Evolutionary conservation across 2,797 vertebrate species (phyloP), one percentile per base, ranked within the genome.

Genomic region (Heteromormyrus szaboi): DNA sequence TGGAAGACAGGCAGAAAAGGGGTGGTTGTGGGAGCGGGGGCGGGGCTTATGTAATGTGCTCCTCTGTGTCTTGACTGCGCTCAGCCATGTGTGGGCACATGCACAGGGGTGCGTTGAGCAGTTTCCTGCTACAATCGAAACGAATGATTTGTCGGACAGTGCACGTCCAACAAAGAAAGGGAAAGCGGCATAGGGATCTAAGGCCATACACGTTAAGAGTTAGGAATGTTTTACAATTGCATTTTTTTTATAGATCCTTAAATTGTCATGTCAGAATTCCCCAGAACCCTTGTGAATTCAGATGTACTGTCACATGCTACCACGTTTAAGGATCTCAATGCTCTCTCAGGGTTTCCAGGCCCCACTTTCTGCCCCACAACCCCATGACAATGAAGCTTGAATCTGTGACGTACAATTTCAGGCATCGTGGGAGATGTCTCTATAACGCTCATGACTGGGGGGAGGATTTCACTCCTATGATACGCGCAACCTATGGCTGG

Each of bases 51-150:
- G 3, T 29, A 54, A 29, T 53, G 85, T 54, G 51, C 14, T 9
- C 50, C 25, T 33, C 29, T 51, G 51, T 86, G 25, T 86, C 29
- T 56, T 86, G 22, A 51, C 51, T 50, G 50, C 29, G 3, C 25
- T 54, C n/a, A 33, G 76, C 76, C 76, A 33, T 89, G 62, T 76
- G 54, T 62, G 87, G 72, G 11, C 72, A 50, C 17, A 33, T 90
- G 62, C 89, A 89, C 48, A 25, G 9, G 37, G 4, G 44, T 84
- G 12, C 3, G 62, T 65, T 12, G 79, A 89, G 84, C 85, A 91
- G 87, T 56, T 88, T 89, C 65, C 68, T 88, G 83, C 88, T 72
- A 41, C 89, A 88, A 14, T 76, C 6, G 11, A 54, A 22, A 62
- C 1, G 2, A 56, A 86, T 41, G 41, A 41, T 41, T 41, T 41